Conservation (phyloP, 2,797 vertebrate species). For the Lithobates pipiens region DNA sequence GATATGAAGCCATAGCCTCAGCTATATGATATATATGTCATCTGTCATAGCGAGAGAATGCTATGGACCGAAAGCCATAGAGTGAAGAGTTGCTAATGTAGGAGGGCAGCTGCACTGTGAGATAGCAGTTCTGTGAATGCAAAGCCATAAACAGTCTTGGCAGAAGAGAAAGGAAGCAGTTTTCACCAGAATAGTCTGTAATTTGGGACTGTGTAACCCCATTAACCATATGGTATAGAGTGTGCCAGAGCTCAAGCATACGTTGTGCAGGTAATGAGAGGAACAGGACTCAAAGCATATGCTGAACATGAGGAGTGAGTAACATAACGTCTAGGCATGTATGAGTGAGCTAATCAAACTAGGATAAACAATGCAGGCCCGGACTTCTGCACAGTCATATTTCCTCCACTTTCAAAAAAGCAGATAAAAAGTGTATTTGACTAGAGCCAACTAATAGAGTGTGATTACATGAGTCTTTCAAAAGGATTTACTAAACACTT, state of each 20-base stretch:
- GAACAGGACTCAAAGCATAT: constrained; percentile 58
- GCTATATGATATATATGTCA: constrained; percentile 14
- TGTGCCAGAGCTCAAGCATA: constrained; percentile 60
- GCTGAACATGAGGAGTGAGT: constrained; percentile 54
- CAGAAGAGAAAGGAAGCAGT: constrained; percentile 55
- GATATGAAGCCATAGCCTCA: neutral
- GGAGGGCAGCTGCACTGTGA: constrained; percentile 57
- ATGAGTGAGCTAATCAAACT: constrained; percentile 36
- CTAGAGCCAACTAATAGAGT: neutral
- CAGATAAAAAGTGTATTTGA: neutral
- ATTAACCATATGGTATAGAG: constrained; percentile 61
- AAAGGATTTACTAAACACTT: neutral
- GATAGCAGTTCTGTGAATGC: constrained; percentile 52
- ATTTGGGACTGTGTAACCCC: constrained; percentile 62
- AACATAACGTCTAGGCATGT: constrained; percentile 26
- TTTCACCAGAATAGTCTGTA: constrained; percentile 63
- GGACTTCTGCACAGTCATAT: neutral
- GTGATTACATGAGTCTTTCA: neutral
- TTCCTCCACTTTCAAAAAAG: neutral
- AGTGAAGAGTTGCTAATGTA: constrained; percentile 41
- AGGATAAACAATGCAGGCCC: constrained; percentile 6
- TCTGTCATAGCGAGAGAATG: constrained; percentile 25
- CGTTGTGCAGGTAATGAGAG: constrained; percentile 61
- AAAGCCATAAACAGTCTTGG: constrained; percentile 59
- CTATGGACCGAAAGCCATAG: constrained; percentile 23